Conservation (phyloP, 2,113 vertebrate genomes). For the Piaya cayana region DNA sequence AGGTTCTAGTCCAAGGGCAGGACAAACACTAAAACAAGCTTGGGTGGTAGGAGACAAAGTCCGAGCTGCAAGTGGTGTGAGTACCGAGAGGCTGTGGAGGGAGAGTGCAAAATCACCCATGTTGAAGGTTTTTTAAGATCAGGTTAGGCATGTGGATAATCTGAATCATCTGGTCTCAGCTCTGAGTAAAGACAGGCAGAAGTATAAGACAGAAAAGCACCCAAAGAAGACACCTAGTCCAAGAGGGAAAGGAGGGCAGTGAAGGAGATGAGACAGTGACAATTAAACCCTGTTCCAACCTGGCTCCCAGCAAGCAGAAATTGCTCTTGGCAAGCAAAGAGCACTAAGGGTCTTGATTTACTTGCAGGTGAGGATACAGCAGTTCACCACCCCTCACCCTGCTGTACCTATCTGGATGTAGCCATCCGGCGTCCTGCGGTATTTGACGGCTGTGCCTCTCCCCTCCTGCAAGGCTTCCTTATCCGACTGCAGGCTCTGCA, state of each 20-base stretch:
- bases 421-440: constrained; percentile 89
- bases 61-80: background rate
- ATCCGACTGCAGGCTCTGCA: constrained; percentile 91
- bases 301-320: background rate
- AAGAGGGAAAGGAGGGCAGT: background rate
- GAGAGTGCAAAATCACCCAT: rapidly evolving
- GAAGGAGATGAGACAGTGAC: background rate
- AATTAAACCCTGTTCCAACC: background rate
- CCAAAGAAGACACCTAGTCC: background rate
- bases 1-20: background rate
- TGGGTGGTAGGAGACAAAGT: background rate
- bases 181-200: background rate
- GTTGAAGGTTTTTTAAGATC: background rate
- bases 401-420: constrained; percentile 93
- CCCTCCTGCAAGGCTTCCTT: constrained; percentile 93
- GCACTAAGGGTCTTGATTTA: background rate
- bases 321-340: background rate
- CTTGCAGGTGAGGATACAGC: background rate
- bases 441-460: constrained; percentile 81
- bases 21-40: background rate
- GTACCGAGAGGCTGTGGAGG: background rate
- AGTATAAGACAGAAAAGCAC: background rate
- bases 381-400: background rate
- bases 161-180: background rate
- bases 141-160: background rate